Evolutionary conservation across 2,113 vertebrate genomes (phyloP).

Genomic region (Phrynocephalus versicolor): DNA sequence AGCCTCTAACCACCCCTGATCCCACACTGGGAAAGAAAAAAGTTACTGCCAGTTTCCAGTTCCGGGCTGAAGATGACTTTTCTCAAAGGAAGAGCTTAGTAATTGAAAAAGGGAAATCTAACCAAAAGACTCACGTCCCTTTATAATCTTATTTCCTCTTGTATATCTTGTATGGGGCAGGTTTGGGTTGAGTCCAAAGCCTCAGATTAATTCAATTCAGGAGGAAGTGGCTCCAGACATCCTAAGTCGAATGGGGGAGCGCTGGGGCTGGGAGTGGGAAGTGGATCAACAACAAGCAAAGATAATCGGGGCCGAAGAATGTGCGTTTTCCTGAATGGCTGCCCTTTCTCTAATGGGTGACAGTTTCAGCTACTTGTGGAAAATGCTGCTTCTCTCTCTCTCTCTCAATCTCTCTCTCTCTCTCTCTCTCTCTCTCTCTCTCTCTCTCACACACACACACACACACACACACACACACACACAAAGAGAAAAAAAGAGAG

Average conservation of each 20-base stretch:
- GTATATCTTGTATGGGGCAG: slow-evolving; percentile 39
- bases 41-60: neutral
- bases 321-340: slow-evolving; percentile 52
- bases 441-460: slow-evolving; percentile 18
- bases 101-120: slow-evolving; percentile 45
- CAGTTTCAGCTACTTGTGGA: slow-evolving; percentile 50
- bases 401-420: no score
- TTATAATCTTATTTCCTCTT: slow-evolving; percentile 65
- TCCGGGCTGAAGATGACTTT: slow-evolving; percentile 1
- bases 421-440: no score
- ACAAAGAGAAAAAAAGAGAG: no score
- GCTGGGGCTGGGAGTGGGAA: neutral
- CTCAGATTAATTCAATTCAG: slow-evolving; percentile 65
- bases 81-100: slow-evolving; percentile 21
- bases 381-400: slow-evolving; percentile 60
- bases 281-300: neutral
- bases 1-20: neutral
- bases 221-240: slow-evolving; percentile 59
- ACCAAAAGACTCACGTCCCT: slow-evolving; percentile 69
- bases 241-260: neutral
- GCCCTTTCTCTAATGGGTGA: slow-evolving; percentile 45
- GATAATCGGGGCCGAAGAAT: slow-evolving; percentile 43
- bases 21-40: neutral
- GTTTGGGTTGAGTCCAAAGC: slow-evolving; percentile 63
- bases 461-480: no score